Percentiles rank a stretch among this genome's conserved stretches.
Evolutionary conservation across 2,797 vertebrate genomes (phyloP).

Genomic region (Naso thynnoides): DNA sequence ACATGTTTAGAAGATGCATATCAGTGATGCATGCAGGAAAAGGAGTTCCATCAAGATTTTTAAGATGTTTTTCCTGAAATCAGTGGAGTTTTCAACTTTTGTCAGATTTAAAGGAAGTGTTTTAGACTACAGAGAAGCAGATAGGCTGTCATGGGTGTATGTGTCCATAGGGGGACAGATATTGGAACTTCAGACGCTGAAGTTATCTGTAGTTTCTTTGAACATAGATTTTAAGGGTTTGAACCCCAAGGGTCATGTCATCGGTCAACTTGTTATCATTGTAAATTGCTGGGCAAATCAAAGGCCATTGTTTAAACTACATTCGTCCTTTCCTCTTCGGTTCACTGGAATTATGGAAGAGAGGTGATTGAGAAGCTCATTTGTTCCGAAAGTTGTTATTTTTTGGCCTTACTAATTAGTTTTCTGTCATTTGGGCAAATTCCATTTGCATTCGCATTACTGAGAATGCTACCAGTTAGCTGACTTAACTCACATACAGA

Average conservation of each 20-base stretch:
- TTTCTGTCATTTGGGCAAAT: not conserved
- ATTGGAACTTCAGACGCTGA: conserved; percentile 53
- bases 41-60: conserved; percentile 34
- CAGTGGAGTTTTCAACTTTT: conserved; percentile 19
- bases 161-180: conserved; percentile 50
- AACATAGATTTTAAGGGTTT: conserved; percentile 66
- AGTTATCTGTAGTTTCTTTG: conserved; percentile 67
- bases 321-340: conserved; percentile 20
- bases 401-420: not conserved
- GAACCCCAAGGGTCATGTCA: conserved; percentile 29
- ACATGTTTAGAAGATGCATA: conserved; percentile 47
- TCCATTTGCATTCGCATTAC: not conserved
- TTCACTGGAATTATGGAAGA: conserved; percentile 14
- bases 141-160: conserved; percentile 34
- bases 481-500: not conserved
- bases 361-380: no score
- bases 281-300: conserved; percentile 26
- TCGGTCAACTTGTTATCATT: conserved; percentile 28
- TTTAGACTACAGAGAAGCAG: conserved; percentile 61
- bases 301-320: conserved; percentile 25
- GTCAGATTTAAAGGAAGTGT: conserved; percentile 49
- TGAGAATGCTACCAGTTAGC: not conserved
- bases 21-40: conserved; percentile 42
- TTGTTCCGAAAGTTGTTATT: not conserved
- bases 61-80: conserved; percentile 43